Base-by-base conservation (phyloP, 2,797 vertebrate genomes). In the Darevskia nairensis region DNA sequence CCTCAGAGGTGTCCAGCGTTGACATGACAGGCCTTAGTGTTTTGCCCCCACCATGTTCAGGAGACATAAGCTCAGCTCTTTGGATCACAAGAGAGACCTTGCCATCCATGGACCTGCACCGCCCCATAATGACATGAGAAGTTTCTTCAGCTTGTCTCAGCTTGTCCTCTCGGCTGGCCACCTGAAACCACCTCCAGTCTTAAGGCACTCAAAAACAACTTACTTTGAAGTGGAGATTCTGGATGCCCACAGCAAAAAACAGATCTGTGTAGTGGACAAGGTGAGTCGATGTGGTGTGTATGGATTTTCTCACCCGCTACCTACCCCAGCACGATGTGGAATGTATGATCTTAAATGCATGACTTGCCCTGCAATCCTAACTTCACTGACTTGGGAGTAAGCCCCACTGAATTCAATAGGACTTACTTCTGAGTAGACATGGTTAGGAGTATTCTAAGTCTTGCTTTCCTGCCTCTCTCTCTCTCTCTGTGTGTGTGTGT, bases 201-300 rank as follows among this genome's bases (percentile, higher is more conserved):
- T 93, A 86, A 97, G 95, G 85, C 96, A 96, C 86, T 94, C 96
- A 82, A 97, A 97, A 91, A 71, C 94, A 71, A 90, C 89, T 8
- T 97, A 97, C 89, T 95, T 97, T 86, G 97, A 97, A 91, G 96
- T 97, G 89, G 97, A 97, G 94, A 96, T 97, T 86, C 94, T 97
- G 74, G 97, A 97, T 84, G 92, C 95, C 82, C 95, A 96, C 41
- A 97, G 96, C 82, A 97, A 96, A 95, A 97, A 94, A 94, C 96
- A 97, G 92, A 97, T 97, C 93, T 96, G 96, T 89, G 93, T 97
- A 86, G 94, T 97, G 92, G 97, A 97, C 89, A 97, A 97, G 97
- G 97, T 97, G 93, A 39, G 80, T 75, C 50, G 13, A 15, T 64
- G 15, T 69, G 74, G n/a, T 39, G 17, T 78, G 15, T 1, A 2